These are phyloP conservation scores for Drosophila quasianomalipes DNA, from an alignment of 2,888 invertebrate genomes.

Conservation along the genomic window DNA sequence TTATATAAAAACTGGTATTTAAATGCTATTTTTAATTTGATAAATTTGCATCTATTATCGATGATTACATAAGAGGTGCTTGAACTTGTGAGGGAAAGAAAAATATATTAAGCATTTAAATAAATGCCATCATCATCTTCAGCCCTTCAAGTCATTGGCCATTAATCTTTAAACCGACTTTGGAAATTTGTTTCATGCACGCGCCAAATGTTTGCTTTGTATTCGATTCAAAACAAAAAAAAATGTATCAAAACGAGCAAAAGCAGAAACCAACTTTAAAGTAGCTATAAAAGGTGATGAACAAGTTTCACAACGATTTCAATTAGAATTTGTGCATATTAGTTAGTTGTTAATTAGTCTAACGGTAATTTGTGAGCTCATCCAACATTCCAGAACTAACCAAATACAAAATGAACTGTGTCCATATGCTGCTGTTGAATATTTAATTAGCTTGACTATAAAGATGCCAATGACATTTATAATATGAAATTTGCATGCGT, in stretches of 20 bases:
- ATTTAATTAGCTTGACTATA: slow-evolving; percentile 39
- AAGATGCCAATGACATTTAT: slow-evolving; percentile 48
- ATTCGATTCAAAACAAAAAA: slow-evolving; percentile 22
- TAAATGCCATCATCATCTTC: background rate
- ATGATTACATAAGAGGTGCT: slow-evolving; percentile 42
- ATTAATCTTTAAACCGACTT: slow-evolving; percentile 40
- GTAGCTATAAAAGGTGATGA: slow-evolving; percentile 12
- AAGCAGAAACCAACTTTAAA: slow-evolving; percentile 17
- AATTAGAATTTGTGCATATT: slow-evolving; percentile 25
- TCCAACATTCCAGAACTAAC: slow-evolving; percentile 59
- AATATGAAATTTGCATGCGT: background rate
- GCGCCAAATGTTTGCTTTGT: slow-evolving; percentile 16
- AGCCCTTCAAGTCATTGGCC: slow-evolving; percentile 10
- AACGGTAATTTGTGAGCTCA: slow-evolving; percentile 63
- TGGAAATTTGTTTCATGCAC: slow-evolving; percentile 23
- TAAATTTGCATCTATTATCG: slow-evolving; percentile 28
- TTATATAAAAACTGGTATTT: slow-evolving; percentile 8
- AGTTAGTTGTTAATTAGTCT: slow-evolving; percentile 23
- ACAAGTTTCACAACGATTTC: slow-evolving; percentile 42
- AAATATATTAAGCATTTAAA: background rate
- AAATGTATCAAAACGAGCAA: slow-evolving; percentile 59
- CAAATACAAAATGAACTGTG: background rate
- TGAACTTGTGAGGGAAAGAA: slow-evolving; percentile 37
- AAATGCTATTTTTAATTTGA: slow-evolving; percentile 19
- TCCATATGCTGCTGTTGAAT: slow-evolving; percentile 43